These are phyloP conservation scores for Melanocharis versteri DNA, from an alignment of 2,113 vertebrate genomes.

Conservation along the genomic window DNA sequence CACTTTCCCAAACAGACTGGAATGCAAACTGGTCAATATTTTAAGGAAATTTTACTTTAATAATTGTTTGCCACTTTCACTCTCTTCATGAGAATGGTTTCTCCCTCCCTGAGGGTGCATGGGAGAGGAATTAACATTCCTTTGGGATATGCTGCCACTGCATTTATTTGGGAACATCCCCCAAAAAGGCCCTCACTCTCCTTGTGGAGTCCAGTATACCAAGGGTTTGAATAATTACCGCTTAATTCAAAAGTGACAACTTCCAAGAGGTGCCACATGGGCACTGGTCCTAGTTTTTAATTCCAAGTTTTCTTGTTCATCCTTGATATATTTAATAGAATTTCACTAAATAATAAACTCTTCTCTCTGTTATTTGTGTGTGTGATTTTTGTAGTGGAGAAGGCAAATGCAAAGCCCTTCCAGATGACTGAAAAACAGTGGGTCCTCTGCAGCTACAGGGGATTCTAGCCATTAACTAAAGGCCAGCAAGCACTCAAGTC, in stretches of 20 bases:
- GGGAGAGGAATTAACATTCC: neutral
- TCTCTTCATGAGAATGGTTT: conserved; percentile 32
- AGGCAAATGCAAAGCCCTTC: conserved; percentile 99
- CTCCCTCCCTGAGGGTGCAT: neutral
- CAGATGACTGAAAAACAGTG: conserved; percentile 95
- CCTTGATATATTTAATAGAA: conserved; percentile 83
- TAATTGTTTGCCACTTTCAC: neutral
- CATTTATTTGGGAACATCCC: neutral
- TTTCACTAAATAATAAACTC: conserved; percentile 93
- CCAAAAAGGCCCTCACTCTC: neutral
- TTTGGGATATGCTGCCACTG: neutral
- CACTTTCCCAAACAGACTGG: neutral
- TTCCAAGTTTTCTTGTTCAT: conserved; percentile 79
- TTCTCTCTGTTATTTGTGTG: conserved; percentile 99
- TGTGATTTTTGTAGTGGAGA: conserved; percentile 99
- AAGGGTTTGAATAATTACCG: conserved; percentile 72
- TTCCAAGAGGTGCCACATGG: conserved; percentile 77
- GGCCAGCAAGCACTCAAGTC: conserved; percentile 91
- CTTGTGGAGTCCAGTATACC: conserved; percentile 71
- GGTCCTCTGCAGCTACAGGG: conserved; percentile 96
- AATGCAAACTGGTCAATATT: neutral
- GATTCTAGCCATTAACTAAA: conserved; percentile 97
- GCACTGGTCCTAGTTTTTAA: conserved; percentile 77
- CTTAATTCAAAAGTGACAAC: conserved; percentile 65
- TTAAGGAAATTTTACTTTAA: neutral